phyloP scores from a whole-genome alignment of 2,888 invertebrate genomes.

The Cremastobaeus sp. region DNA sequence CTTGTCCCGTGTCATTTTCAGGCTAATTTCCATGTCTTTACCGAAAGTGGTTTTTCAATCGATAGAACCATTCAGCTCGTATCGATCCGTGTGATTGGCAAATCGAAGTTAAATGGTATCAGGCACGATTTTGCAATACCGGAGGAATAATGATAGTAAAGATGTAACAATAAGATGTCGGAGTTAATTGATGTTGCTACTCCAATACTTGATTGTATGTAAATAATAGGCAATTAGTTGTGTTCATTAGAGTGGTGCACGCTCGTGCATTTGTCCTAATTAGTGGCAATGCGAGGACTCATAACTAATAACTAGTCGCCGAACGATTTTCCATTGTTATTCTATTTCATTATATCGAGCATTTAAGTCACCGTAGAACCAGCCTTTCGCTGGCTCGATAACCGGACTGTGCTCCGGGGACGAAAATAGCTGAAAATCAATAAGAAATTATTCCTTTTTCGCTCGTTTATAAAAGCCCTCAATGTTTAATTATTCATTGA shows the following conservation, averaged over 20 bases:
- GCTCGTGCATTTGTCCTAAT: slow-evolving; percentile 29
- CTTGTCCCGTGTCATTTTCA: no score
- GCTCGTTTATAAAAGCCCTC: slow-evolving; percentile 1
- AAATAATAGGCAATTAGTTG: no score
- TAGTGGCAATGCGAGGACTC: slow-evolving; percentile 11
- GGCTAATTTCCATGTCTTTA: no score
- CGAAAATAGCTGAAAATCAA: slow-evolving; percentile 55
- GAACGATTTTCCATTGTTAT: slow-evolving; percentile 39
- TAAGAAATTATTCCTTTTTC: slow-evolving; percentile 52
- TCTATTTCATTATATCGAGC: slow-evolving; percentile 57
- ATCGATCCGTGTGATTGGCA: no score
- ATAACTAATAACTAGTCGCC: slow-evolving; percentile 27
- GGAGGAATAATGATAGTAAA: no score
- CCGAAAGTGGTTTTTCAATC: no score
- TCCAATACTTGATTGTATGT: no score
- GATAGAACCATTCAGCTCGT: no score
- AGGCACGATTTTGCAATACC: no score
- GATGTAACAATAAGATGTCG: no score
- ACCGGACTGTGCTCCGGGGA: slow-evolving; percentile 39
- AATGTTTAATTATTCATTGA: slow-evolving; percentile 19
- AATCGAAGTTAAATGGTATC: no score
- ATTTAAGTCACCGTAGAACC: slow-evolving; percentile 58
- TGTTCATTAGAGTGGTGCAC: slow-evolving; percentile 5
- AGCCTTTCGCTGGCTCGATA: slow-evolving; percentile 55
- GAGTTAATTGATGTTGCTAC: no score